Percentiles rank a stretch among this genome's conserved stretches.
These are phyloP conservation scores for Sthenelais limicola DNA, from an alignment of 2,888 invertebrate species.

Conservation along the genomic window DNA sequence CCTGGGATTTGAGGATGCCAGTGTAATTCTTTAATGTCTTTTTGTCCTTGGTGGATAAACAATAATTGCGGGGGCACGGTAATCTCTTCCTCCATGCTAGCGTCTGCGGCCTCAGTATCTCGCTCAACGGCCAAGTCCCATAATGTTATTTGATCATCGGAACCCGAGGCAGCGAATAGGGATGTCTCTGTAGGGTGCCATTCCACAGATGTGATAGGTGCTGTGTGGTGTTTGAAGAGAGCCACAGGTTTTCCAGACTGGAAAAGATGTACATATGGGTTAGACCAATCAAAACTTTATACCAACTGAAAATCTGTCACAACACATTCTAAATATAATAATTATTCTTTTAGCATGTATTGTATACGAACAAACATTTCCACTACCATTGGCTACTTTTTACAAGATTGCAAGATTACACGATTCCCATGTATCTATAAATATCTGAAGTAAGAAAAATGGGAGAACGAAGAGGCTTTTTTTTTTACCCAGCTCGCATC, in stretches of 20 bases:
- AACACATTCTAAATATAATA: too few species aligned
- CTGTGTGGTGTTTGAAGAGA: constrained; percentile 94
- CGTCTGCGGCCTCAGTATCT: constrained; percentile 56
- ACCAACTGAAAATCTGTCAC: too few species aligned
- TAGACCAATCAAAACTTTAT: too few species aligned
- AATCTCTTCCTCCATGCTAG: constrained; percentile 59
- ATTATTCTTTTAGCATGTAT: too few species aligned
- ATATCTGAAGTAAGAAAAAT: too few species aligned
- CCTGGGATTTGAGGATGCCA: constrained; percentile 98
- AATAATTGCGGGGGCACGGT: constrained; percentile 89
- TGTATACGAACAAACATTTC: too few species aligned
- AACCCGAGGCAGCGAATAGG: constrained; percentile 92
- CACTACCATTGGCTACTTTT: too few species aligned
- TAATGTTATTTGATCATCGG: constrained; percentile 94
- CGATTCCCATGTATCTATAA: too few species aligned
- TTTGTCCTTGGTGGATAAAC: constrained; percentile 98
- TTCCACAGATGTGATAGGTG: constrained; percentile 94
- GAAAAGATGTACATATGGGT: constrained; percentile 46
- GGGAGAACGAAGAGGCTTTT: too few species aligned
- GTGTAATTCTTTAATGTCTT: constrained; percentile 97
- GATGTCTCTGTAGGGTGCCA: constrained; percentile 96
- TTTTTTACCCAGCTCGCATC: too few species aligned
- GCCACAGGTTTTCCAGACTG: constrained; percentile 84
- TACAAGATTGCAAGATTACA: too few species aligned
- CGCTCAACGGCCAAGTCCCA: constrained; percentile 85